Base-by-base conservation (phyloP, 2,888 invertebrate species). In the Andrena haemorrhoa region DNA sequence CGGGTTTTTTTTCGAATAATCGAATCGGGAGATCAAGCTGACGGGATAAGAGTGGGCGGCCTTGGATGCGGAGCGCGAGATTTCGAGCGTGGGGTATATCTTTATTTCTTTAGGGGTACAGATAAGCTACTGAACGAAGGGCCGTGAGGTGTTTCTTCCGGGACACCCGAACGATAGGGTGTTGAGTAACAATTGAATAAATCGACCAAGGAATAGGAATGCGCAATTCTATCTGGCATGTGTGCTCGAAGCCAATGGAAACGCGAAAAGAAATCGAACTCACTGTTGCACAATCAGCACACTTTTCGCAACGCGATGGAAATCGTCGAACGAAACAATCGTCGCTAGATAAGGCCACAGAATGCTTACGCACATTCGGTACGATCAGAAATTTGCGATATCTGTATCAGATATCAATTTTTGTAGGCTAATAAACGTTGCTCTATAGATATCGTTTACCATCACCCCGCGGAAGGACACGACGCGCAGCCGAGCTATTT, bases 331-430 rank as follows among this genome's bases (percentile, higher is more conserved):
- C 26, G 31, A 49, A 16, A 49, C 35, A 31, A 20, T 56, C 16
- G 64, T 69, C n/a, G 35, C n/a, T 12, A 31, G 73, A 77, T 66
- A 73, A 29, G n/a, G 26, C 10, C 16, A 20, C 16, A 16, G 26
- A 6, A 10, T 26, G 64, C 23, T 61, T 41, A n/a, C 33, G 64
- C 8, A 23, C 53, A n/a, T 56, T 41, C 53, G 10, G 2, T 20
- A 16, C 7, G 53, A 71, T 71, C 35, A 41, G 29, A 56, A 56
- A 41, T 58, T 69, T 12, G 3, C 41, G 69, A 69, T 58, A 69
- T 56, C 53, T 58, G 29, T 72, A 49, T 12, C 35, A 2, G 16
- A 2, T 41, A 41, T 47, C 51, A 60, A 61, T 65, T 49, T 16
- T 31, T 16, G 31, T 31, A 31, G 4, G 29, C 23, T 16, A 47